Evolutionary conservation across 2,797 vertebrate genomes (phyloP).

Genomic region (Dermochelys coriacea): DNA sequence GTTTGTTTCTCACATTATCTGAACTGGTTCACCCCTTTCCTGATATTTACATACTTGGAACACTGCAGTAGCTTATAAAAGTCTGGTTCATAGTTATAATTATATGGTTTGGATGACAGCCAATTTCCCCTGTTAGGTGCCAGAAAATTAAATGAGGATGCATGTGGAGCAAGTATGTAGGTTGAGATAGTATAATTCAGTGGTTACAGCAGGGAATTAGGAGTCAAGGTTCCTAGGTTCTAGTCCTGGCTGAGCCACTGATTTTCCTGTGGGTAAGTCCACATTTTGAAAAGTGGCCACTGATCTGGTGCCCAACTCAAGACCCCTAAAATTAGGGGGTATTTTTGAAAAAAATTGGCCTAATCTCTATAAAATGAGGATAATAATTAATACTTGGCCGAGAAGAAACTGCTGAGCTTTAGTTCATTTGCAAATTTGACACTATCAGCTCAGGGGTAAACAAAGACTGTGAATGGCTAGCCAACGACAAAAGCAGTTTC

Average conservation of each 20-base stretch:
- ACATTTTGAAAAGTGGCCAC: neutral
- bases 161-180: neutral
- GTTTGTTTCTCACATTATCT: neutral
- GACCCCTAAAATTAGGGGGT: neutral
- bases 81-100: neutral
- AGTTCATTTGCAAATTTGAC: too few species aligned
- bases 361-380: neutral
- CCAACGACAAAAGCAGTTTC: too few species aligned
- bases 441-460: too few species aligned
- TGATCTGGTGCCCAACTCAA: neutral
- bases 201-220: neutral
- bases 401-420: too few species aligned
- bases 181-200: neutral
- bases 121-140: neutral
- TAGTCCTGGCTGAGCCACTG: neutral
- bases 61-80: neutral
- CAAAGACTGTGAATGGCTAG: too few species aligned
- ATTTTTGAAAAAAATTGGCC: neutral
- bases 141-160: constrained; percentile 32
- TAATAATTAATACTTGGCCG: neutral
- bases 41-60: neutral
- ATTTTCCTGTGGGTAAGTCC: neutral
- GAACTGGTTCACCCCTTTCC: neutral
- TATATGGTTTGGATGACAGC: constrained; percentile 6
- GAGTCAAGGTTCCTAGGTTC: neutral